Conservation (phyloP, 1,140 invertebrate genomes). For the Drosophila varians region DNA sequence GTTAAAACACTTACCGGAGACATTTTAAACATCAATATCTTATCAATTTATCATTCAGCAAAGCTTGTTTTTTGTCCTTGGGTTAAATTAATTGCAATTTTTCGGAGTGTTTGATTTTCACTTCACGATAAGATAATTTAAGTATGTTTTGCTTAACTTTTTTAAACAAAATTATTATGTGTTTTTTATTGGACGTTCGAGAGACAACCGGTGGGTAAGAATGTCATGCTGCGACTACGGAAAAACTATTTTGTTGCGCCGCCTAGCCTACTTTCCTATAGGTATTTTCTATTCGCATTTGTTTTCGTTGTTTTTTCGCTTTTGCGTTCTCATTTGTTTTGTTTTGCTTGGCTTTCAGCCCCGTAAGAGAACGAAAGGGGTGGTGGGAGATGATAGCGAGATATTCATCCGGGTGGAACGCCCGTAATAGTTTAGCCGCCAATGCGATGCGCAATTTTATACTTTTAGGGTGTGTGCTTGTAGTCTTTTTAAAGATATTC, state of each 20-base stretch:
- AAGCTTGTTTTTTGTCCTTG: not conserved
- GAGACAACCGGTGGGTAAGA: constrained; percentile 43
- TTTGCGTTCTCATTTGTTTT: constrained; percentile 40
- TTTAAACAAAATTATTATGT: constrained; percentile 1
- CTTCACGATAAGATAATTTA: constrained; percentile 26
- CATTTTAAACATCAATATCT: constrained; percentile 43
- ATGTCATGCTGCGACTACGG: constrained; percentile 49
- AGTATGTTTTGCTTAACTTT: constrained; percentile 1
- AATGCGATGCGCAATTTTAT: constrained; percentile 33
- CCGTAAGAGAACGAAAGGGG: not conserved
- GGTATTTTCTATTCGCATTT: constrained; percentile 40
- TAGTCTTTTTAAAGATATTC: too few relatives aligned
- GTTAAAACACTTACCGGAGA: constrained; percentile 48
- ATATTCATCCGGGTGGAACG: constrained; percentile 28
- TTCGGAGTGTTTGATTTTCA: constrained; percentile 2
- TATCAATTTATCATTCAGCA: constrained; percentile 31
- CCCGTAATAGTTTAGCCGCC: constrained; percentile 23
- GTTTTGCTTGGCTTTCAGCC: constrained; percentile 63
- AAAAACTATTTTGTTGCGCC: constrained; percentile 42
- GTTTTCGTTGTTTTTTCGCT: constrained; percentile 26
- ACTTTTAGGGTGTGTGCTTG: constrained; percentile 28
- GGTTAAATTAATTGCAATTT: too few relatives aligned
- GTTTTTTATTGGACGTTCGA: not conserved
- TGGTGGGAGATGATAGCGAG: constrained; percentile 6
- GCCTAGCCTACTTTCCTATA: constrained; percentile 60